phyloP scores from a whole-genome alignment of 2,888 invertebrate genomes.

The Brassicogethes aeneus region DNA sequence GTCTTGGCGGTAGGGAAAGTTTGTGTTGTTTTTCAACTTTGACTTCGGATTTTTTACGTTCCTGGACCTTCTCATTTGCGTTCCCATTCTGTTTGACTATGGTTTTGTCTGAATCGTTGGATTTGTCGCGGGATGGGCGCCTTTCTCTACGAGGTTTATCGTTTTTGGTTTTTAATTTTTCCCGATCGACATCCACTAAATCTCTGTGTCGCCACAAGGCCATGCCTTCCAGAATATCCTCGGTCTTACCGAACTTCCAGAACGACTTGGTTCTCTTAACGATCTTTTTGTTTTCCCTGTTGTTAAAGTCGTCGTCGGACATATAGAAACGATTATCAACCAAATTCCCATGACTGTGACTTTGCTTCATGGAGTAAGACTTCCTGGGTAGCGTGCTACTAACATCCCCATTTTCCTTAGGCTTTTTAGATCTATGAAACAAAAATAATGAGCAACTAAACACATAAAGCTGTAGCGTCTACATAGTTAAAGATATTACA shows the following conservation, averaged over 20 bases:
- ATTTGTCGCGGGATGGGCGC: constrained; percentile 31
- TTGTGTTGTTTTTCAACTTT: constrained; percentile 20
- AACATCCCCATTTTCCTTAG: not conserved
- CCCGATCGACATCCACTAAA: constrained; percentile 59
- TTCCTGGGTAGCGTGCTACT: not conserved
- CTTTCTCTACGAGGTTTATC: constrained; percentile 32
- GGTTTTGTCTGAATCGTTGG: constrained; percentile 39
- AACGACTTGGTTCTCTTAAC: constrained; percentile 79
- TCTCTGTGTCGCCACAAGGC: constrained; percentile 80
- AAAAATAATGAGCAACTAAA: constrained; percentile 8
- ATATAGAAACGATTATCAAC: constrained; percentile 41
- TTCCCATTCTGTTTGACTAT: constrained; percentile 28
- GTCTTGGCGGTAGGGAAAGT: constrained; percentile 17
- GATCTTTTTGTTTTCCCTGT: constrained; percentile 53
- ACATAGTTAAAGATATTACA: not conserved
- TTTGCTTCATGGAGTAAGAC: constrained; percentile 24
- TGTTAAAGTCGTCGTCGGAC: constrained; percentile 49
- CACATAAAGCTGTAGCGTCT: constrained; percentile 1
- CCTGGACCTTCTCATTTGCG: constrained; percentile 8
- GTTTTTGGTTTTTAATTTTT: constrained; percentile 43
- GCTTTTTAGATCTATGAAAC: not conserved
- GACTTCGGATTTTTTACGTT: constrained; percentile 9
- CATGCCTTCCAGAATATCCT: constrained; percentile 79
- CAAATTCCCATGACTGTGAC: constrained; percentile 37
- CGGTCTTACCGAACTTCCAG: constrained; percentile 70